Evolutionary conservation across 1,140 invertebrate species (phyloP).

Genomic region (Zaprionus vittiger): DNA sequence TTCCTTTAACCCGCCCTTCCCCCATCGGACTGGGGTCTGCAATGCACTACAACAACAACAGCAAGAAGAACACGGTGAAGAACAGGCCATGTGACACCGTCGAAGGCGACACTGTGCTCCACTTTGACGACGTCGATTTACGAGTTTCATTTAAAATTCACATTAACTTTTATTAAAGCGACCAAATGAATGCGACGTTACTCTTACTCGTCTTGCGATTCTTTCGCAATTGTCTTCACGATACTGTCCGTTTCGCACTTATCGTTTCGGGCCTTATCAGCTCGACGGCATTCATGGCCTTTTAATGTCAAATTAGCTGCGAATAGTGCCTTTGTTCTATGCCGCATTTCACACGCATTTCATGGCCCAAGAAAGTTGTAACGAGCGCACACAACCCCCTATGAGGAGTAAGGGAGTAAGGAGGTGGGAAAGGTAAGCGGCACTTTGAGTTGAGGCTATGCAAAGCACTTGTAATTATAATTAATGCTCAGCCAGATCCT

Average conservation of each 20-base stretch:
- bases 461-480: slow-evolving; percentile 9
- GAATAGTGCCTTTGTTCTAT: slow-evolving; percentile 57
- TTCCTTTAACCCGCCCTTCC: slow-evolving; percentile 41
- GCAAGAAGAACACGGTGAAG: not conserved
- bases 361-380: slow-evolving; percentile 15
- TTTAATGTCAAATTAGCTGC: slow-evolving; percentile 62
- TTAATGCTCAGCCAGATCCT: slow-evolving; percentile 7
- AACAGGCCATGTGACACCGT: not conserved
- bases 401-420: no score
- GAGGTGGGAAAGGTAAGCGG: not conserved
- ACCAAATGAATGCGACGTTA: slow-evolving; percentile 59
- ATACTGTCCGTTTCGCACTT: slow-evolving; percentile 11
- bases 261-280: slow-evolving; percentile 43
- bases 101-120: slow-evolving; percentile 34
- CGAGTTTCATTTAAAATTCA: slow-evolving; percentile 68
- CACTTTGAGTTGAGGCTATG: not conserved
- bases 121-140: slow-evolving; percentile 60
- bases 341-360: slow-evolving; percentile 38
- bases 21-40: not conserved
- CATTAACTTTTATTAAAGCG: slow-evolving; percentile 73
- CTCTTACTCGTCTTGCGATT: slow-evolving; percentile 12
- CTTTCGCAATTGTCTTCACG: slow-evolving; percentile 38
- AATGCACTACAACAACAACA: not conserved
- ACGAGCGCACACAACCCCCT: not conserved
- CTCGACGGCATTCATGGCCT: slow-evolving; percentile 41